These are phyloP conservation scores for Phylloscopus trochilus DNA, from an alignment of 2,113 vertebrate species.

Conservation along the genomic window DNA sequence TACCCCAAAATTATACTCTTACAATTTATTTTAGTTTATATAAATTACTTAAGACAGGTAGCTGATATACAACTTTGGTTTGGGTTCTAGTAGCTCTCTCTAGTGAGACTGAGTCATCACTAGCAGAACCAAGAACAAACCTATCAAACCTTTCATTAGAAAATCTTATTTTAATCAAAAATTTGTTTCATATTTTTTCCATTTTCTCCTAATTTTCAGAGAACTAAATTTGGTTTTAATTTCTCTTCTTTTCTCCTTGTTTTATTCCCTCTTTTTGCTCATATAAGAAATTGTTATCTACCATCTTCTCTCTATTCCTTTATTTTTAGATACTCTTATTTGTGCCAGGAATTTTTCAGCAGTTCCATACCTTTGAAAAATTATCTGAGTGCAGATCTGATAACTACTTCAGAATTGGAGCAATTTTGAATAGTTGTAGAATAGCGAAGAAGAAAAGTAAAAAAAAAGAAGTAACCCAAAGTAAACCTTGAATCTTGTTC, in stretches of 20 bases:
- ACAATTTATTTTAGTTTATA: not conserved
- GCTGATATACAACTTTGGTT: not conserved
- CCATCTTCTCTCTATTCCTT: not conserved
- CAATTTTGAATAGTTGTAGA: not conserved
- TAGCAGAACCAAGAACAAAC: not conserved
- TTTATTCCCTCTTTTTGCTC: not conserved
- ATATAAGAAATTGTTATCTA: not conserved
- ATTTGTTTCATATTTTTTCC: fast-evolving
- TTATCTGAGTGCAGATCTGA: not conserved
- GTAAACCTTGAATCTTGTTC: not conserved
- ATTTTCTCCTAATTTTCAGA: not conserved
- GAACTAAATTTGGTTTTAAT: not conserved
- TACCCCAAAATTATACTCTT: not conserved
- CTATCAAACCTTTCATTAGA: not conserved
- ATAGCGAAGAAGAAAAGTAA: not conserved
- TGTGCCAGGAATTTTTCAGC: not conserved
- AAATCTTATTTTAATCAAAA: not conserved
- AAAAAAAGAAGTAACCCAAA: not conserved
- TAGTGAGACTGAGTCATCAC: not conserved
- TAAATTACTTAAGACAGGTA: not conserved
- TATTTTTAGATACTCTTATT: not conserved
- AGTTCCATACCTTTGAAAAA: not conserved
- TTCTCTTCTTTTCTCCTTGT: not conserved
- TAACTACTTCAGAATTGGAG: not conserved
- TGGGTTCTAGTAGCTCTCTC: not conserved